phyloP scores from a whole-genome alignment of 2,113 vertebrate genomes.

The Syngnathoides biaculeatus region DNA sequence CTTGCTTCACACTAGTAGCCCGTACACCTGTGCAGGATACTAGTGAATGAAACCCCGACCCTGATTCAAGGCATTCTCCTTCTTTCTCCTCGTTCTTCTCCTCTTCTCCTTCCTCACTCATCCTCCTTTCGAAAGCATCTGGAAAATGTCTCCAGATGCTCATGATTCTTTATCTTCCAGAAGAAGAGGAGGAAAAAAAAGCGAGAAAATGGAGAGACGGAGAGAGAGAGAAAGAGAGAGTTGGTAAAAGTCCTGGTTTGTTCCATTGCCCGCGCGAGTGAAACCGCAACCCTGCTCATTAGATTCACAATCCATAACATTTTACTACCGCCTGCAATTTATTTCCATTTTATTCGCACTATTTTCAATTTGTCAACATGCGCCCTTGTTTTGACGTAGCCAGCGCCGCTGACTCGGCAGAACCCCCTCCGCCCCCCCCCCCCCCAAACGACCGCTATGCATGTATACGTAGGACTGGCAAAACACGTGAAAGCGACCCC shows the following conservation, averaged over 20 bases:
- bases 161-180: slow-evolving; percentile 1
- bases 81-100: background rate
- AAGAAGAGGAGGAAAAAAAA: slow-evolving; percentile 13
- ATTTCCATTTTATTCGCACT: slow-evolving; percentile 47
- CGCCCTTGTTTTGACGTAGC: slow-evolving; percentile 29
- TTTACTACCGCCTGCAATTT: slow-evolving; percentile 27
- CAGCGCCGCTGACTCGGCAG: slow-evolving; percentile 57
- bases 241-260: background rate
- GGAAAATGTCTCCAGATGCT: slow-evolving; percentile 59
- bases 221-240: slow-evolving; percentile 19
- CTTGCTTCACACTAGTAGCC: no score
- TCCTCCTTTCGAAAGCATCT: slow-evolving; percentile 32
- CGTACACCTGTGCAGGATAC: slow-evolving; percentile 30
- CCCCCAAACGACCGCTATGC: slow-evolving; percentile 30
- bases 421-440: slow-evolving; percentile 10
- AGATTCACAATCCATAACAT: slow-evolving; percentile 34
- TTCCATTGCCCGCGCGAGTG: slow-evolving; percentile 18
- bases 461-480: slow-evolving; percentile 25
- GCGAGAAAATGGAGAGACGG: no score
- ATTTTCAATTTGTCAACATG: slow-evolving; percentile 58
- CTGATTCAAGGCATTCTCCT: no score
- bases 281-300: slow-evolving; percentile 20
- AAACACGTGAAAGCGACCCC: slow-evolving; percentile 39
- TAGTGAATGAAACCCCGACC: slow-evolving; percentile 18
- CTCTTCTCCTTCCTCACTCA: slow-evolving; percentile 31